A percentile compares a stretch with the other conserved stretches of the same genome.
These are phyloP conservation scores for Pyrrhura leucotis DNA, from an alignment of 2,797 vertebrate genomes.

Conservation along the genomic window DNA sequence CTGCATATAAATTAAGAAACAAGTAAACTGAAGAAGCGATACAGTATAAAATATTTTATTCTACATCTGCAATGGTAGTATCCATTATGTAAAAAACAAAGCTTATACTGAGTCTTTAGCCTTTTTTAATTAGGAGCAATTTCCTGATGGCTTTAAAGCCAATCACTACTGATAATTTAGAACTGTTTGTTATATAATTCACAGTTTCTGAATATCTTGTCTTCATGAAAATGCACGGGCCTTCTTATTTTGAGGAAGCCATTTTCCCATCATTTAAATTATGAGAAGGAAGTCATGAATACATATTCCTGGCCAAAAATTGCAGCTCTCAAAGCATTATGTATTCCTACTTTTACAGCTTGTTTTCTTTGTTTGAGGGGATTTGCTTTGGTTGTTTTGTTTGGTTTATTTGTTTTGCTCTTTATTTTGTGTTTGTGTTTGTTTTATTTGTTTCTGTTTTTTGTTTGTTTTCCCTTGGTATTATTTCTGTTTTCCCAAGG, in stretches of 20 bases:
- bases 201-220: neutral
- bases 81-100: neutral
- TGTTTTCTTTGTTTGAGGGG: neutral
- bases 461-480: neutral
- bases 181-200: neutral
- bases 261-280: neutral
- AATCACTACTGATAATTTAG: neutral
- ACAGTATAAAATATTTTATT: neutral
- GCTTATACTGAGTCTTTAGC: neutral
- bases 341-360: neutral
- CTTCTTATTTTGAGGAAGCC: neutral
- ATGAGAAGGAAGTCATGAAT: neutral
- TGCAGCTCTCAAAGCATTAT: neutral
- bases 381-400: neutral
- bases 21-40: neutral
- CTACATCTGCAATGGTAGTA: neutral
- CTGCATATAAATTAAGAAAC: neutral
- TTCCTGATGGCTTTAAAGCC: neutral
- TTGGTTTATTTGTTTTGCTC: neutral
- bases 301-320: neutral
- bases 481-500: neutral
- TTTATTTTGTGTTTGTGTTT: neutral
- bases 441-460: neutral
- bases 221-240: neutral
- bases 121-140: neutral